Base-by-base conservation (phyloP, 1,140 invertebrate genomes). In the Coptotermes formosanus region DNA sequence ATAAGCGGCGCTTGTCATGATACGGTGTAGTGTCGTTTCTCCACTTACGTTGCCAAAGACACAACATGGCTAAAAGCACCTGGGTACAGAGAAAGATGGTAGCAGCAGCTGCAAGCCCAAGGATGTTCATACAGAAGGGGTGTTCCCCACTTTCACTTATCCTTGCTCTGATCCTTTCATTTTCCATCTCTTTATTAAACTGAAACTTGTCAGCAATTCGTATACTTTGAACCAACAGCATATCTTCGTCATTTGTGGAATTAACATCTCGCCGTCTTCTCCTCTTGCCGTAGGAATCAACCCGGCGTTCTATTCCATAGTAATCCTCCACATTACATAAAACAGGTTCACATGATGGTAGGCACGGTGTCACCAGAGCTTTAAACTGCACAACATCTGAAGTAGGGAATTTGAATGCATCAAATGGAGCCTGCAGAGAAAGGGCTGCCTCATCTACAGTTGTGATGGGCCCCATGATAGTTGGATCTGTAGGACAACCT, bases 321-420 rank as follows among this genome's bases (percentile, higher is more conserved):
- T 91, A 91, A 81, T 91, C 90, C 82, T 90, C 89, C n/a, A 91
- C 88, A 32, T 90, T 89, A 87, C 92, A 92, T 43, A 90, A 88
- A 8, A 91, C 92, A 1, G 92, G 92, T 87, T 92, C 90, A 88
- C 93, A 93, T 23, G 88, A 89, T 3, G 92, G 91, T 7, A 93
- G 87, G 87, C 93, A 93, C 2, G 92, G 92, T 0, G 92, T 93
- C 7, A 93, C 91, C 12, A 93, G 87, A 45, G 92, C 92, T 86
- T 92, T 91, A 89, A 93, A 93, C 86, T 93, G 92, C 7, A 93
- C 92, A 12, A 93, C 90, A 59, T 93, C 92, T 7, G 91, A 92
- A 4, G 92, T 92, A 9, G 92, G 92, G 88, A 93, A 93, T 88
- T 93, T 93, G 88, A 93, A 93, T 7, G 92, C 92, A 88, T 93